Conservation (phyloP, 1,140 invertebrate species). For the Trypoxylus dichotomus region DNA sequence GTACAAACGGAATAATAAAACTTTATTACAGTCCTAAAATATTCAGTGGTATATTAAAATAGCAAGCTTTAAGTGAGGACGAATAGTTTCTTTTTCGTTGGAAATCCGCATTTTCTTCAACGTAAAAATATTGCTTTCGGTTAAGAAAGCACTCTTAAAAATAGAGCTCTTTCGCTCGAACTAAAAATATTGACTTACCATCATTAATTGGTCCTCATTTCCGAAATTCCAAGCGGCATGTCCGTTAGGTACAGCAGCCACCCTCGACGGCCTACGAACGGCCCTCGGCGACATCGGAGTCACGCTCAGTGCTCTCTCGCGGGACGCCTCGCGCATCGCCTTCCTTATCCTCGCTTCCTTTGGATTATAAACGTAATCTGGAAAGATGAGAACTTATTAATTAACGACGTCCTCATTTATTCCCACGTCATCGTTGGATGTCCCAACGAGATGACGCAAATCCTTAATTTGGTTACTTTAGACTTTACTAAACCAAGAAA, state of each 20-base stretch:
- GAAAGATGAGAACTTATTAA: slow-evolving; percentile 34
- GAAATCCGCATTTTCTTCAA: no score
- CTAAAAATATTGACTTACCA: slow-evolving; percentile 39
- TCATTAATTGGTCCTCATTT: slow-evolving; percentile 41
- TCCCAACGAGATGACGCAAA: background rate
- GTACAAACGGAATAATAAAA: no score
- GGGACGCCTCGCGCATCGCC: slow-evolving; percentile 58
- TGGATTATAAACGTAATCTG: slow-evolving; percentile 69
- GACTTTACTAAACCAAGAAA: no score
- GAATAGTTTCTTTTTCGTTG: no score
- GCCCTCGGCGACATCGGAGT: slow-evolving; percentile 42
- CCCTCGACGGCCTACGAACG: slow-evolving; percentile 35
- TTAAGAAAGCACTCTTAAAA: no score
- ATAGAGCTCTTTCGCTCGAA: no score
- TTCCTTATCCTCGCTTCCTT: slow-evolving; percentile 65
- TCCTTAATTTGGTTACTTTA: no score
- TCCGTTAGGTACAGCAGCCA: background rate
- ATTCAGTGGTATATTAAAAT: no score
- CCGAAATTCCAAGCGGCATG: slow-evolving; percentile 33
- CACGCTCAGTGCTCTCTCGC: slow-evolving; percentile 46
- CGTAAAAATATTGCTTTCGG: no score
- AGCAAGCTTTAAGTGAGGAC: no score
- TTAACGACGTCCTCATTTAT: background rate
- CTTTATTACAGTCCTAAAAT: no score
- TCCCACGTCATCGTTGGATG: background rate